Base-by-base conservation (phyloP, 2,888 invertebrate species). In the Philaethria dido region DNA sequence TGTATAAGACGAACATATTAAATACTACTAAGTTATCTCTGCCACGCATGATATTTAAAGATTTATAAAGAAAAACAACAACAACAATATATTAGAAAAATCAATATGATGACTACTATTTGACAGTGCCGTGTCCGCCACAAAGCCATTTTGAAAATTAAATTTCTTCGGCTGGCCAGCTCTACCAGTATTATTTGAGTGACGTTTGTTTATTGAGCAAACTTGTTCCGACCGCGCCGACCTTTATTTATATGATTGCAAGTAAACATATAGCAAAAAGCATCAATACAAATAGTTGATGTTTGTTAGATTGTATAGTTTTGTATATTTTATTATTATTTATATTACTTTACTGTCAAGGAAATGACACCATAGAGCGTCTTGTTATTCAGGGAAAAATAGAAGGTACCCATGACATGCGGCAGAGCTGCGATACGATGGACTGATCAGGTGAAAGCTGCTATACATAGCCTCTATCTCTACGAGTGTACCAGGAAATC, bases 61-160 rank as follows among this genome's bases (percentile, higher is more conserved):
- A n/a, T n/a, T n/a, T n/a, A n/a, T n/a, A 54, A 18, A 36, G 36
- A 48, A n/a, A 9, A 16, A 16, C 0, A n/a, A 50, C 14, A 50
- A 50, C 25, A 50, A 48, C 14, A 48, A 14, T 8, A 47, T 1
- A 3, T 14, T 20, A 8, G 20, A 36, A 39, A 39, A 22, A 55
- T 55, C 22, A 55, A 39, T 39, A 14, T 22, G 1, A n/a, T 20
- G 14, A 36, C 6, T 20, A 20, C 14, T 55, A 55, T 55, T 55
- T 22, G 55, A 20, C 55, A 55, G 39, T 22, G 3, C n/a, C n/a
- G 20, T 66, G 69, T 71, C 69, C 61, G 57, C 39, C 57, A 71
- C 55, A 69, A 72, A 72, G 66, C 71, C 73, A 73, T 72, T 72
- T 62, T 64, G 65, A 62, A 65, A 68, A 74, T 73, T 72, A 70